phyloP scores from a whole-genome alignment of 2,888 invertebrate species.

The Metopia argyrocephala region DNA sequence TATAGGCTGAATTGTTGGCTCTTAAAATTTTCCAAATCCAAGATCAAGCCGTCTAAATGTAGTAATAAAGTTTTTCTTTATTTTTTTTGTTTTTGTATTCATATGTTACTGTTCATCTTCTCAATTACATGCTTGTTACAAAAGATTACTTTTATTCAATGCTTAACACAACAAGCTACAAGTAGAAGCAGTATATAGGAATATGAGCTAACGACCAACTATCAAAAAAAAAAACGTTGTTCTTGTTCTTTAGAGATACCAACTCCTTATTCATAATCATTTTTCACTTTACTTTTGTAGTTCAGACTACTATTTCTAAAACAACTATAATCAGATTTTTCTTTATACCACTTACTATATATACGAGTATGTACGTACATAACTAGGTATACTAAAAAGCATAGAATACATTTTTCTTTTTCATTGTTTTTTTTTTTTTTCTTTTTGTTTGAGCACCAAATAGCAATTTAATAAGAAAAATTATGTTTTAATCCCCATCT shows the following conservation, averaged over 20 bases:
- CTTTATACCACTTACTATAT: constrained; percentile 11
- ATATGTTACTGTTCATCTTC: constrained; percentile 18
- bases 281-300: background rate
- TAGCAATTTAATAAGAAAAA: constrained; percentile 49
- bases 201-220: constrained; percentile 1
- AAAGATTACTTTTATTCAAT: constrained; percentile 52
- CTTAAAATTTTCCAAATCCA: constrained; percentile 37
- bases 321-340: constrained; percentile 46
- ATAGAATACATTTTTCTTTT: background rate
- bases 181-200: background rate
- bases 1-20: constrained; percentile 23
- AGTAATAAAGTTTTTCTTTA: constrained; percentile 38
- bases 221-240: background rate
- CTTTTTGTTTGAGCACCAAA: constrained; percentile 30
- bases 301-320: constrained; percentile 8
- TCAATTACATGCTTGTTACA: constrained; percentile 60
- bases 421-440: background rate
- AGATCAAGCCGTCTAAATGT: constrained; percentile 38
- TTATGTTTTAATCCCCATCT: constrained; percentile 36
- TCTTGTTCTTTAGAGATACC: constrained; percentile 32
- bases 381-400: background rate
- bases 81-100: constrained; percentile 26
- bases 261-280: constrained; percentile 9
- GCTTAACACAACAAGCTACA: constrained; percentile 17
- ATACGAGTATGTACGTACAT: too few relatives aligned